Evolutionary conservation across 2,888 invertebrate genomes (phyloP).

Genomic region (Parnassius smintheus): DNA sequence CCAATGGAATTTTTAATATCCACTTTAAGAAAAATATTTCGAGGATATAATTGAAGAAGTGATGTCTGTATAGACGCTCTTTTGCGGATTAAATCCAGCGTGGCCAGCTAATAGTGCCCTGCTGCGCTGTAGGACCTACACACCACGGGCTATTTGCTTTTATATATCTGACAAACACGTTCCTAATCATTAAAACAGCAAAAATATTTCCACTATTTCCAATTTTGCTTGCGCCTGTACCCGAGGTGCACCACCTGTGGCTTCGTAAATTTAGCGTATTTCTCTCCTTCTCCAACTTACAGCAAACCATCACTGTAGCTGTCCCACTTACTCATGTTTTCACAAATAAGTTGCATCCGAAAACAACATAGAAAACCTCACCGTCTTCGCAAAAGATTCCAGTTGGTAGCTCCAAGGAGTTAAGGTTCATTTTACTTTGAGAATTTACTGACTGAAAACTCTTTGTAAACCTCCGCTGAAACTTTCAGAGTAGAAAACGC

Average conservation of each 20-base stretch:
- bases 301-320: slow-evolving; percentile 34
- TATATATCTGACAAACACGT: no score
- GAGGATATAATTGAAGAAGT: no score
- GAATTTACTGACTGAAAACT: slow-evolving; percentile 42
- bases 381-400: slow-evolving; percentile 40
- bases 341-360: slow-evolving; percentile 80
- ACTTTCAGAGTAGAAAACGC: slow-evolving; percentile 71
- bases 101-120: no score
- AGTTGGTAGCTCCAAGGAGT: slow-evolving; percentile 32
- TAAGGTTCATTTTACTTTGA: slow-evolving; percentile 44
- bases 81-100: no score
- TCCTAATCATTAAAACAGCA: background rate
- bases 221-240: slow-evolving; percentile 55
- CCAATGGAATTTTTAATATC: no score
- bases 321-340: slow-evolving; percentile 69
- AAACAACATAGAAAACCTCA: slow-evolving; percentile 76
- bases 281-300: slow-evolving; percentile 49
- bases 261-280: slow-evolving; percentile 78
- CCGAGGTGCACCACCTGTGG: slow-evolving; percentile 79
- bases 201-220: slow-evolving; percentile 31
- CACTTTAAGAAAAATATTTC: no score
- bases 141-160: no score
- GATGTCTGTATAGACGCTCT: no score
- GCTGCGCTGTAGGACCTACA: no score
- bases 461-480: slow-evolving; percentile 64